These are phyloP conservation scores for Danaus plexippus DNA, from an alignment of 1,140 invertebrate genomes.

Conservation along the genomic window DNA sequence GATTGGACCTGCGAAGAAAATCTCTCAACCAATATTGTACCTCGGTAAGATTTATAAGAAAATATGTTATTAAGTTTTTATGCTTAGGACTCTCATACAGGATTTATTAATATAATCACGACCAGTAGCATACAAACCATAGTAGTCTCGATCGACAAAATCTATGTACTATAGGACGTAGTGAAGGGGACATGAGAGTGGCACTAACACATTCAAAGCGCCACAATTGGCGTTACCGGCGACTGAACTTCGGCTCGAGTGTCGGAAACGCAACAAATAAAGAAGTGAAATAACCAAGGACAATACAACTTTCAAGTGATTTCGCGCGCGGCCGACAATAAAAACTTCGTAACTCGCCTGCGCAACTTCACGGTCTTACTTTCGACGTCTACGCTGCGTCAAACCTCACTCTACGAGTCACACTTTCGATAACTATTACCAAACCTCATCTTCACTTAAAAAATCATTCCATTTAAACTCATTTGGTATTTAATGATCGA, in stretches of 20 bases:
- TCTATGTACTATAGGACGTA: slow-evolving; percentile 38
- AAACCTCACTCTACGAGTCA: slow-evolving; percentile 42
- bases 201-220: slow-evolving; percentile 44
- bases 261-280: slow-evolving; percentile 66
- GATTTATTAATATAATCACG: too few species aligned
- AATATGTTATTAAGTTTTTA: too few species aligned
- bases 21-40: slow-evolving; percentile 35
- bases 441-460: slow-evolving; percentile 62
- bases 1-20: slow-evolving; percentile 33
- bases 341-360: slow-evolving; percentile 68
- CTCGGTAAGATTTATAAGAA: slow-evolving; percentile 51
- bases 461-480: slow-evolving; percentile 36
- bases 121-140: slow-evolving; percentile 11
- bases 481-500: slow-evolving; percentile 26
- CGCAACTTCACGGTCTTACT: slow-evolving; percentile 68
- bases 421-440: slow-evolving; percentile 64
- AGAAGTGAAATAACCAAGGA: slow-evolving; percentile 70
- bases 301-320: slow-evolving; percentile 71
- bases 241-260: slow-evolving; percentile 57
- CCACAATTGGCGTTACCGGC: slow-evolving; percentile 49
- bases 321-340: slow-evolving; percentile 69
- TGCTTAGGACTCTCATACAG: too few species aligned
- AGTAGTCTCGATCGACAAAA: slow-evolving; percentile 26
- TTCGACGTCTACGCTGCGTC: slow-evolving; percentile 54
- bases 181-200: slow-evolving; percentile 52